phyloP scores from a whole-genome alignment of 2,113 vertebrate genomes.

The Phalacrocorax carbo region DNA sequence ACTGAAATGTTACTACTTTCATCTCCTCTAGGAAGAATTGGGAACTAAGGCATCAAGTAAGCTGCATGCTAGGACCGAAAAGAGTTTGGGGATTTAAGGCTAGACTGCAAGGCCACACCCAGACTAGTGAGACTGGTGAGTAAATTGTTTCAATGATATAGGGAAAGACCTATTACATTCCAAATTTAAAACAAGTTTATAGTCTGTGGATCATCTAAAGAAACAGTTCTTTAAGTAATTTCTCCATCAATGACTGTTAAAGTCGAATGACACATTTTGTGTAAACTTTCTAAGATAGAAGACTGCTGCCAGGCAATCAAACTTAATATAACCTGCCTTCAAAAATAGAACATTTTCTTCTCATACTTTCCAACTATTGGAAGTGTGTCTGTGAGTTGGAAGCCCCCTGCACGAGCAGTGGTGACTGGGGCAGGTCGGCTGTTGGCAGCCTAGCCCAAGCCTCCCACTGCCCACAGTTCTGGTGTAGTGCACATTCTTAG shows the following conservation, averaged over 20 bases:
- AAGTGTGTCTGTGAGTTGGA: neutral
- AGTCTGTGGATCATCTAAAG: neutral
- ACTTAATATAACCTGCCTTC: neutral
- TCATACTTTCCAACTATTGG: neutral
- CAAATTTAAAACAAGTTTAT: neutral
- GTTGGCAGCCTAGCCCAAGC: neutral
- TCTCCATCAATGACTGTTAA: neutral
- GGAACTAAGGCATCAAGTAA: neutral
- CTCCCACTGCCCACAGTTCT: neutral
- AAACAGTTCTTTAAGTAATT: neutral
- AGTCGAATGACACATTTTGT: neutral
- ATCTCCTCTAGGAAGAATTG: neutral
- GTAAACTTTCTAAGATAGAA: neutral
- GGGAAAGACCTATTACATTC: neutral
- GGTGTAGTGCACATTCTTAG: neutral
- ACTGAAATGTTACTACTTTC: neutral
- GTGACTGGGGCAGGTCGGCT: neutral
- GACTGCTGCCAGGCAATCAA: neutral
- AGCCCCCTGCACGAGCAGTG: accelerated
- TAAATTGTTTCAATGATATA: neutral
- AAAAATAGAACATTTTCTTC: neutral
- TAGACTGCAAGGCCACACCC: neutral
- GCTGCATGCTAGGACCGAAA: neutral
- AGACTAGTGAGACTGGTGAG: neutral
- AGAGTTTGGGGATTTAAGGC: neutral